Percentiles rank a stretch among this genome's conserved stretches.
These are phyloP conservation scores for Athalia cordata DNA, from an alignment of 2,888 invertebrate species.

Conservation along the genomic window DNA sequence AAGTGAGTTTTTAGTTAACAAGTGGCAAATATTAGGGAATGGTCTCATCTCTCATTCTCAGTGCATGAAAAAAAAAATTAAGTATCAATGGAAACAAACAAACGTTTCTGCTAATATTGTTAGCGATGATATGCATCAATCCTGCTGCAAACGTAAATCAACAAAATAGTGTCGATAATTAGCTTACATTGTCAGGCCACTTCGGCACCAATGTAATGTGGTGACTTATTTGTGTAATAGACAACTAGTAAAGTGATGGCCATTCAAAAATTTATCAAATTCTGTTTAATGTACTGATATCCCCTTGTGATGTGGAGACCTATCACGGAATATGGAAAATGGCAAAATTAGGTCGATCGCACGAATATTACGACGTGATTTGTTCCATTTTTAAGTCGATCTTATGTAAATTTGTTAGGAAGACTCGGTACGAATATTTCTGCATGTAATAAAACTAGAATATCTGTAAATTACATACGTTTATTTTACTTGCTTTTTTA, in stretches of 20 bases:
- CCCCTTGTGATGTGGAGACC: background rate
- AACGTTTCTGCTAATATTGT: background rate
- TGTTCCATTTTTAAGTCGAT: background rate
- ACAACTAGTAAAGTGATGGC: background rate
- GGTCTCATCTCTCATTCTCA: background rate
- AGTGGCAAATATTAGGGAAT: conserved; percentile 9
- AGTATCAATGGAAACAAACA: background rate
- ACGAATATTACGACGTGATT: background rate
- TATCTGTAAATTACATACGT: background rate
- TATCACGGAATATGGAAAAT: background rate
- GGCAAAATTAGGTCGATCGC: background rate
- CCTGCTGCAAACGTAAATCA: background rate
- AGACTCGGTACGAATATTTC: background rate
- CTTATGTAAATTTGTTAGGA: background rate
- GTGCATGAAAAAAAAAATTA: background rate
- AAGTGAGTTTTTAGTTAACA: background rate
- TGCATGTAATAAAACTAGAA: background rate
- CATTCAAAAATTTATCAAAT: background rate
- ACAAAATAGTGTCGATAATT: background rate
- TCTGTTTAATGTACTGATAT: conserved; percentile 4
- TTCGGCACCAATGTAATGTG: background rate
- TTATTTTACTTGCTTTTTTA: background rate
- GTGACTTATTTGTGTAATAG: background rate
- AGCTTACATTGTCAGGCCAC: background rate
- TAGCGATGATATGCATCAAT: background rate